Base-by-base conservation (phyloP, 2,113 vertebrate genomes). In the Platichthys flesus region DNA sequence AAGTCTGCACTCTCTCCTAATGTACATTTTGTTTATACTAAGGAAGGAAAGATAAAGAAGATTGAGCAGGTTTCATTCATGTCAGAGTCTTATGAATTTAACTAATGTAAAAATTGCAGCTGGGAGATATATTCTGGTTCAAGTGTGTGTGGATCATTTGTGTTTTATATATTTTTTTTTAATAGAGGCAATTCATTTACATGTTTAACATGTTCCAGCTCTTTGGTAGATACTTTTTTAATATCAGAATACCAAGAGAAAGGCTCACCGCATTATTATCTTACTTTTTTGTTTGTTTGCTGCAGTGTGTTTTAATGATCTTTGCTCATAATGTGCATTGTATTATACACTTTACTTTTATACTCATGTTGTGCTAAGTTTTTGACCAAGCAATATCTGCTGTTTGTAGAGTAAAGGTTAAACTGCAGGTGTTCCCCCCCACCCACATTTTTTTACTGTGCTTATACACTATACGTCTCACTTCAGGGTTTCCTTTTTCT, bases 11-110 rank as follows among this genome's bases (percentile, higher is more conserved):
- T 90, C 88, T 90, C 82, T 85, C 78, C 62, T 85, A 78, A 62
- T 94, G 92, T 93, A 94, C 88, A 94, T 92, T 88, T 75, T 93
- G 91, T 94, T 93, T 88, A 93, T 94, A 94, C 21, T 58, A 69
- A 73, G 73, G 61, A 31, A 31, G 74, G 23, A 71, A 64, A 66
- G 68, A 77, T 51, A 7, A 31, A 31, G 28, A 89, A 74, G 57
- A 79, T 28, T 79, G 28, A 61, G 51, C 57, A 68, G 79, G 62
- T 78, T 81, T 82, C 63, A 82, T 77, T 86, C 68, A 75, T 74
- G 74, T 87, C 64, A 75, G 69, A 83, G 84, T 79, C 66, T 62
- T 82, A 59, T 62, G 42, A 51, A 77, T 76, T 80, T 10, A 42
- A 42, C 10, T 73, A 62, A 58, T 78, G 73, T 84, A 68, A 73